These are phyloP conservation scores for Venusia cambrica DNA, from an alignment of 2,888 invertebrate species.

Conservation along the genomic window DNA sequence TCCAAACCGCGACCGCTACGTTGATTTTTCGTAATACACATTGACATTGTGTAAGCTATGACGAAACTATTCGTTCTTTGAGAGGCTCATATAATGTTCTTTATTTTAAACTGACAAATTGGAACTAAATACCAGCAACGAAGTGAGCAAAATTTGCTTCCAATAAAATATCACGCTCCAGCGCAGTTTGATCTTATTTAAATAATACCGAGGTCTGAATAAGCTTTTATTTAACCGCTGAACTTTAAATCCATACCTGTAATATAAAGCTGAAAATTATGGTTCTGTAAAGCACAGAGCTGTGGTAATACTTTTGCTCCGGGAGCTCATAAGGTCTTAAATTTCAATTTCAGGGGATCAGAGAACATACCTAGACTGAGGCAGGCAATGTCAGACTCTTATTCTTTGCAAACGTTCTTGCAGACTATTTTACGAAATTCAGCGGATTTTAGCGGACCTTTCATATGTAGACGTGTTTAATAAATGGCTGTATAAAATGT, in stretches of 20 bases:
- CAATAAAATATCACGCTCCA: too few relatives aligned
- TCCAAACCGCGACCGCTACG: too few relatives aligned
- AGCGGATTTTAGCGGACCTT: slow-evolving; percentile 9
- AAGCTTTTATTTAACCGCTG: slow-evolving; percentile 5
- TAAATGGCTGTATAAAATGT: background rate
- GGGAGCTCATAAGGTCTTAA: slow-evolving; percentile 58
- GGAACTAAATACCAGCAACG: too few relatives aligned
- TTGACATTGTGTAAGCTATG: too few relatives aligned
- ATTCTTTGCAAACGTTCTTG: slow-evolving; percentile 43
- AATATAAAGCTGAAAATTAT: slow-evolving; percentile 9
- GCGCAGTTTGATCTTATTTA: background rate
- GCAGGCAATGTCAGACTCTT: slow-evolving; percentile 47
- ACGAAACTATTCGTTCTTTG: too few relatives aligned
- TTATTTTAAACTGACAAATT: too few relatives aligned
- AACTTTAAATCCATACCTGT: slow-evolving; percentile 1
- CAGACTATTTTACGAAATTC: slow-evolving; percentile 36
- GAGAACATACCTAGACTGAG: slow-evolving; percentile 40
- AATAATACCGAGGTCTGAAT: background rate
- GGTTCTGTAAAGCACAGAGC: slow-evolving; percentile 8
- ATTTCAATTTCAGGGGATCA: slow-evolving; percentile 72
- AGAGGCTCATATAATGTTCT: too few relatives aligned
- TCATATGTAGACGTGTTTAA: background rate
- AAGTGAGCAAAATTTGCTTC: too few relatives aligned
- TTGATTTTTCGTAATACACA: too few relatives aligned
- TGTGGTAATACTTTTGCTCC: slow-evolving; percentile 30